phyloP scores from a whole-genome alignment of 2,797 vertebrate species.

The Hemibagrus guttatus region DNA sequence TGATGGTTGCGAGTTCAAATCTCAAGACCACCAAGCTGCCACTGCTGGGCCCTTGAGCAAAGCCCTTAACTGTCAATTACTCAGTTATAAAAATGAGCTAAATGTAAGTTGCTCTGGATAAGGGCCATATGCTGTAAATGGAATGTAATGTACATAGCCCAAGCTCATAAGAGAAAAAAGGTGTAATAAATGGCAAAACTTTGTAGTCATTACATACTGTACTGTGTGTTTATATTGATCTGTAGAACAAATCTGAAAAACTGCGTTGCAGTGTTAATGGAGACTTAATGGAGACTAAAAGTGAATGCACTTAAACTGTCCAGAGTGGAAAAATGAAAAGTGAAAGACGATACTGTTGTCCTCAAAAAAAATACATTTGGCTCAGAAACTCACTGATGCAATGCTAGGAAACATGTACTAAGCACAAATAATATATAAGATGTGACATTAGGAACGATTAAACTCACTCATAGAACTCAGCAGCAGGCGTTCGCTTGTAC shows the following conservation, averaged over 20 bases:
- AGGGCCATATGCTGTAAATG: too few relatives aligned
- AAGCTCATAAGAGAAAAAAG: background rate
- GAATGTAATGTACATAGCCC: too few relatives aligned
- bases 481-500: constrained; percentile 92
- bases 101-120: too few relatives aligned
- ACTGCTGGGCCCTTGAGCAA: too few relatives aligned
- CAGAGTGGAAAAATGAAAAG: constrained; percentile 1
- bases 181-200: background rate
- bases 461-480: constrained; percentile 98
- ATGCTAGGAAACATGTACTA: background rate
- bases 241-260: background rate
- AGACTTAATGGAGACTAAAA: background rate
- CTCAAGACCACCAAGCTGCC: too few relatives aligned
- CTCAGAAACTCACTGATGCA: background rate
- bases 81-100: too few relatives aligned
- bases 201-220: background rate
- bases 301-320: background rate
- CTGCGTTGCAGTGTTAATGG: background rate
- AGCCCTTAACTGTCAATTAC: too few relatives aligned
- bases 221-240: background rate
- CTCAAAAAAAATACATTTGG: background rate
- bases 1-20: too few relatives aligned
- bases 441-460: constrained; percentile 8
- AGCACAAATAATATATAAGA: background rate
- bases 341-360: background rate